phyloP scores from a whole-genome alignment of 2,888 invertebrate genomes.

The Melinopterus prodromus region DNA sequence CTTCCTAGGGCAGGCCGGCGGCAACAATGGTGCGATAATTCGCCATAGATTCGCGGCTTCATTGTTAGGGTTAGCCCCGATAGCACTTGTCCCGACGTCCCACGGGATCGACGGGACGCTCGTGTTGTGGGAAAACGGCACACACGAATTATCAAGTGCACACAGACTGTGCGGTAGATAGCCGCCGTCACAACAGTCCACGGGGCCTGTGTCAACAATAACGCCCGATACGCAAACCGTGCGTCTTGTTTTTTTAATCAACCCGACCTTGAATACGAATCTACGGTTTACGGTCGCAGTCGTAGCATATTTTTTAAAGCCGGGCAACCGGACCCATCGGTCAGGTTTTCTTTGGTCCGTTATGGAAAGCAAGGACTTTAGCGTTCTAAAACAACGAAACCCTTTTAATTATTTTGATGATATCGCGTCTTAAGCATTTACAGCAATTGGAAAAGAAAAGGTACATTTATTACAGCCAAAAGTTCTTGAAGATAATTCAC shows the following conservation, averaged over 20 bases:
- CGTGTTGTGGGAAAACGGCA: background rate
- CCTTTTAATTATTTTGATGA: too few relatives aligned
- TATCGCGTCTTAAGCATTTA: too few relatives aligned
- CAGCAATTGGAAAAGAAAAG: too few relatives aligned
- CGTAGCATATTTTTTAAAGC: background rate
- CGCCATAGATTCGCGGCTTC: conserved; percentile 46
- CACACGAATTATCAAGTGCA: background rate
- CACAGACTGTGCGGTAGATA: background rate
- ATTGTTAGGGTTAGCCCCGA: conserved; percentile 38
- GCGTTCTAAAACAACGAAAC: too few relatives aligned
- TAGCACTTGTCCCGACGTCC: conserved; percentile 42
- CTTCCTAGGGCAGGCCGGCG: background rate
- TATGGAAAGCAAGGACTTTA: too few relatives aligned
- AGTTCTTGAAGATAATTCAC: too few relatives aligned
- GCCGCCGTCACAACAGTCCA: background rate
- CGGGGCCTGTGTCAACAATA: background rate
- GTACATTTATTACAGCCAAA: too few relatives aligned
- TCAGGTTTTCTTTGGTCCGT: too few relatives aligned
- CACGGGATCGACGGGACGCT: conserved; percentile 28
- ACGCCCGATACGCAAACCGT: background rate
- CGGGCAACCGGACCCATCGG: background rate
- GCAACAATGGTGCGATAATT: conserved; percentile 41
- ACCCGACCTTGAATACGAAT: background rate
- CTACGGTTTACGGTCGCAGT: background rate
- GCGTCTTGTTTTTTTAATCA: background rate